Percentiles rank a stretch among this genome's conserved stretches.
Evolutionary conservation across 2,797 vertebrate species (phyloP).

Genomic region (Huso huso): DNA sequence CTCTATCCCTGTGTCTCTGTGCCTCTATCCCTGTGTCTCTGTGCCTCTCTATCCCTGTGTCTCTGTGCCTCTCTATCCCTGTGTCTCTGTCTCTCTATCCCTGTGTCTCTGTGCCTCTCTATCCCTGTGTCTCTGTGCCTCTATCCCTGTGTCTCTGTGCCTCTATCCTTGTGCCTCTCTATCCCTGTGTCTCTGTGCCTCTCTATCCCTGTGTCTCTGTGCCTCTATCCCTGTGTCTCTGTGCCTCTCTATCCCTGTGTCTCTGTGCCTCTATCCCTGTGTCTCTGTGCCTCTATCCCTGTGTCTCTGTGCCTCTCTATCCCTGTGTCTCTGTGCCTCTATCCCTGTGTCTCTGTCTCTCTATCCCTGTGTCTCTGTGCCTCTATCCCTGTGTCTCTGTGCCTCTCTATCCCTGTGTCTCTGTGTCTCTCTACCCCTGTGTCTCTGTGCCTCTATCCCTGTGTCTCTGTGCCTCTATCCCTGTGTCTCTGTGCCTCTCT

Average conservation of each 20-base stretch:
- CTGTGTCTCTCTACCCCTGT: too few relatives aligned
- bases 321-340: too few relatives aligned
- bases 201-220: neutral
- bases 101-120: neutral
- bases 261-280: neutral
- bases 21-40: neutral
- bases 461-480: too few relatives aligned
- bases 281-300: neutral
- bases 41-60: neutral
- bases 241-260: too few relatives aligned
- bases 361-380: neutral
- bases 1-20: neutral
- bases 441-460: too few relatives aligned
- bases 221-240: neutral
- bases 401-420: too few relatives aligned
- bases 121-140: neutral
- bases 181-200: slow-evolving; percentile 1
- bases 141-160: too few relatives aligned
- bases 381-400: too few relatives aligned
- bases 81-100: neutral
- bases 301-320: neutral
- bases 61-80: neutral
- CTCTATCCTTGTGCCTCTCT: neutral
- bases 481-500: too few relatives aligned
- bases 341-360: neutral